phyloP scores from a whole-genome alignment of 2,113 vertebrate species.

The Sisor rabdophorus region DNA sequence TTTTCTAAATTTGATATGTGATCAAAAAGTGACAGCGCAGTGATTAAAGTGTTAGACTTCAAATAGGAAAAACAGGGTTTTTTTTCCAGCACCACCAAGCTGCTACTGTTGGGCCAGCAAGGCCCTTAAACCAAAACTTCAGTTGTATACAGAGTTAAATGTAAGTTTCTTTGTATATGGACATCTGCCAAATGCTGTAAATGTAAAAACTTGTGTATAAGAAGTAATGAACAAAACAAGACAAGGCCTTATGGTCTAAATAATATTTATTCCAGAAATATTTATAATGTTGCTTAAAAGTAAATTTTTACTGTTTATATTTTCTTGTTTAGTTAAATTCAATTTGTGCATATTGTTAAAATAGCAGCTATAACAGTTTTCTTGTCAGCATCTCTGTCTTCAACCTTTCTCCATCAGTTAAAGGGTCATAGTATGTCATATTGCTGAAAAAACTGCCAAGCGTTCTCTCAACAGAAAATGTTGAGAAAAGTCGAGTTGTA shows the following conservation, averaged over 20 bases:
- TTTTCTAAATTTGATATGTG: neutral
- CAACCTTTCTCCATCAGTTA: neutral
- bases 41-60: too few relatives aligned
- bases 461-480: neutral
- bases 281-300: too few relatives aligned
- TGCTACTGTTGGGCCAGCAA: too few relatives aligned
- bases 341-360: neutral
- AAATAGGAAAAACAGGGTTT: too few relatives aligned
- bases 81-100: too few relatives aligned
- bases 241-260: neutral
- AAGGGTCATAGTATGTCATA: too few relatives aligned
- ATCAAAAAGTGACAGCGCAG: too few relatives aligned
- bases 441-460: neutral
- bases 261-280: neutral
- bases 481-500: neutral
- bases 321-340: neutral
- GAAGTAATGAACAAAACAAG: neutral
- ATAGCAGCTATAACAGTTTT: neutral
- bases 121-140: too few relatives aligned
- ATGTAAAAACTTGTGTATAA: neutral
- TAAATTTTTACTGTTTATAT: neutral
- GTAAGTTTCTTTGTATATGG: too few relatives aligned
- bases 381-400: neutral
- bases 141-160: too few relatives aligned
- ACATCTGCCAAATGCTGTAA: too few relatives aligned